Base-by-base conservation (phyloP, 2,113 vertebrate genomes). In the Sebastes schlegelii region DNA sequence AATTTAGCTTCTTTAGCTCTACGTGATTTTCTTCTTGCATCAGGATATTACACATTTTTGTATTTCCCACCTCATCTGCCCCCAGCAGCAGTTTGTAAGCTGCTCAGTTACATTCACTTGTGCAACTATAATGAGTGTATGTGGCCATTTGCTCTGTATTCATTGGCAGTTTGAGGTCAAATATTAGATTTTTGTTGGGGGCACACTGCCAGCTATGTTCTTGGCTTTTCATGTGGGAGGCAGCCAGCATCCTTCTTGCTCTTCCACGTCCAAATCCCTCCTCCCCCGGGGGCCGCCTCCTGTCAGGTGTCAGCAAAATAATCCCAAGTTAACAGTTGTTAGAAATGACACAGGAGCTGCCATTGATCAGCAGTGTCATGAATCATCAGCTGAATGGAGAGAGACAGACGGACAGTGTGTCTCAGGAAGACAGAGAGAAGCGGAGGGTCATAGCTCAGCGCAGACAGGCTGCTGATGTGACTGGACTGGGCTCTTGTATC, bases 301-400 rank as follows among this genome's bases (percentile, higher is more conserved):
- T 93, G 90, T 92, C 92, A 93, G 89, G 80, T 92, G 92, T 90
- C 89, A 90, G 90, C 81, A 77, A 86, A 91, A 92, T 92, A 75
- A 89, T 81, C 91, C 78, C 81, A 66, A 75, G 83, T 90, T 85
- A 89, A 86, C 88, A 82, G 83, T 90, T 87, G 86, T 88, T 86
- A 78, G 70, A 78, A 84, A 79, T 85, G 91, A 84, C 80, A 90
- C 63, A 0, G 52, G 84, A 76, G 77, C 70, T 42, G 81, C 77
- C 83, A 90, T 93, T 67, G 75, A 92, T 88, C 87, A 80, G 70
- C 85, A 23, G 87, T 34, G 34, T 58, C 72, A 69, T 46, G 88
- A 91, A 83, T 80, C 80, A 85, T 79, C 69, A 49, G 60, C 77
- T 0, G 48, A 69, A 62, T 60, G 26, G 74, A 83, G 70, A 54